Base-by-base conservation (phyloP, 2,113 vertebrate genomes). In the Hemicordylus capensis region DNA sequence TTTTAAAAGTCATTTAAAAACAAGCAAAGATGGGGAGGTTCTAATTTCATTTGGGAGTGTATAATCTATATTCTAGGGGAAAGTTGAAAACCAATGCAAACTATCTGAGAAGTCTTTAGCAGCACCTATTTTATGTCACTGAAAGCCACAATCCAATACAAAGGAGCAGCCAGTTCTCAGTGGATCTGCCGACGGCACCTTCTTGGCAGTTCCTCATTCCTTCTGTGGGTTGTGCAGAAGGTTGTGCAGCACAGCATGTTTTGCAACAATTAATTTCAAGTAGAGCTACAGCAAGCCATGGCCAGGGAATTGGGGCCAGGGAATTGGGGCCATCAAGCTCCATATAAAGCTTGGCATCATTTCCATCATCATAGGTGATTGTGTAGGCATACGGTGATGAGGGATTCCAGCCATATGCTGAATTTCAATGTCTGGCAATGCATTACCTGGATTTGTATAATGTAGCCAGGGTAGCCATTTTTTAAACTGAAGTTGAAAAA, bases 191-290 rank as follows among this genome's bases (percentile, higher is more conserved):
- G 78, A 31, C 46, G 63, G 80, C 15, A 78, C 15, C 72, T 81
- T 84, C 73, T 39, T 78, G 86, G 88, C 70, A 84, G 59, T 0
- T 0, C 15, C 46, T 89, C 31, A 24, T 31, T 85, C 39, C 6
- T 72, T 69, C 80, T 83, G 15, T 1, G 48, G 34, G 14, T 61
- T 26, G 19, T 69, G 83, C 88, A 88, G 86, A 80, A 80, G 83
- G 42, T 76, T 28, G 89, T 22, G n/a, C n/a, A n/a, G n/a, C n/a
- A n/a, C n/a, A n/a, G n/a, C 14, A 76, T 54, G 48, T 72, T 87
- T 75, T 69, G 85, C 79, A 93, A 91, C 64, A 85, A 95, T 94
- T 90, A 87, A 88, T 91, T 91, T 90, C 66, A 19, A 92, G 48
- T 42, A 88, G 48, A 22, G 66, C 59, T 76, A 81, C 76, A 84